phyloP scores from a whole-genome alignment of 1,140 invertebrate genomes.

The Limonius californicus region DNA sequence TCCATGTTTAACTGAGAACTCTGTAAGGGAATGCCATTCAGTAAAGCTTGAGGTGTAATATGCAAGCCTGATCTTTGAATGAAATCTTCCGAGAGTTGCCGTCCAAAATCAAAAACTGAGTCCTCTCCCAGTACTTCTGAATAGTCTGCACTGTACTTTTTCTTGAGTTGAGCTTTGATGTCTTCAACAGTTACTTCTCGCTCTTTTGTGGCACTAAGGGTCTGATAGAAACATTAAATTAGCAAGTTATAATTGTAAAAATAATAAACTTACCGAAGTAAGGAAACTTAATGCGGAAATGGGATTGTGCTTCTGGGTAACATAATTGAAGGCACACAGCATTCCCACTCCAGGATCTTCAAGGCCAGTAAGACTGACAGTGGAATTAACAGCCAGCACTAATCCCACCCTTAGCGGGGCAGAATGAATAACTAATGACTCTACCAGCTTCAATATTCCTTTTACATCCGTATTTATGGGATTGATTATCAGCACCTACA shows the following conservation, averaged over 20 bases:
- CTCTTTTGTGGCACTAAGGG: constrained; percentile 50
- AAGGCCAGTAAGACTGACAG: constrained; percentile 55
- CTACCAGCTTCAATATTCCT: constrained; percentile 78
- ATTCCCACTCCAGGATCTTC: constrained; percentile 79
- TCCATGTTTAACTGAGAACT: constrained; percentile 63
- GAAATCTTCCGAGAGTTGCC: constrained; percentile 79
- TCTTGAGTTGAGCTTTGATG: constrained; percentile 69
- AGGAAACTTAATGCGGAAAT: constrained; percentile 77
- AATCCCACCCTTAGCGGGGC: constrained; percentile 88
- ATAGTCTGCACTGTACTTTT: constrained; percentile 64
- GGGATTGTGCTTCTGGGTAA: constrained; percentile 70
- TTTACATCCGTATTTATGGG: constrained; percentile 67
- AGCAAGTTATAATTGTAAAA: not conserved
- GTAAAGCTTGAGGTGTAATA: constrained; percentile 73
- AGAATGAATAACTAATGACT: constrained; percentile 88
- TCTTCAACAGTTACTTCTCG: constrained; percentile 57
- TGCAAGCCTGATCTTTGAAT: constrained; percentile 76
- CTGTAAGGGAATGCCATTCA: constrained; percentile 90
- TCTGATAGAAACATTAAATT: no score
- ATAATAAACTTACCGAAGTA: constrained; percentile 61
- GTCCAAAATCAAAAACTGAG: constrained; percentile 88
- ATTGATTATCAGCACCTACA: constrained; percentile 82
- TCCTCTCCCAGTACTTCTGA: constrained; percentile 82
- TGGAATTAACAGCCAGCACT: constrained; percentile 67
- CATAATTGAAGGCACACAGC: constrained; percentile 89